These are phyloP conservation scores for Aphodius granarius DNA, from an alignment of 2,888 invertebrate species.

Conservation along the genomic window DNA sequence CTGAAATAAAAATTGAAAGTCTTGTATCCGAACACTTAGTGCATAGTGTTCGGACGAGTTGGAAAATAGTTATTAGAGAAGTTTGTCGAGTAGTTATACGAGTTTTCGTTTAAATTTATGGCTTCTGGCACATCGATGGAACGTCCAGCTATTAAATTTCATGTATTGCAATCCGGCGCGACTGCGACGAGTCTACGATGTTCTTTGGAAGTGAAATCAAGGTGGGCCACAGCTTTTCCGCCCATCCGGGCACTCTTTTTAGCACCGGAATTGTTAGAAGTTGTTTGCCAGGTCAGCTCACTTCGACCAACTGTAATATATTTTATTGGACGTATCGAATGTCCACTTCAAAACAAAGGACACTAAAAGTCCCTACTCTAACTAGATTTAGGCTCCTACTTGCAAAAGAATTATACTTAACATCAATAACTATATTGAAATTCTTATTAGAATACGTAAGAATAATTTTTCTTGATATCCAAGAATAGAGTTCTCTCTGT, in stretches of 20 bases:
- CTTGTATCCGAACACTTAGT: too few species aligned
- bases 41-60: background rate
- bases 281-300: slow-evolving; percentile 11
- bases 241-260: background rate
- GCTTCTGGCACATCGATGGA: background rate
- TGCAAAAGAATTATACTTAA: background rate
- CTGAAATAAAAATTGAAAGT: too few species aligned
- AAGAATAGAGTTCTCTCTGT: too few species aligned
- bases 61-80: background rate
- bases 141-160: background rate
- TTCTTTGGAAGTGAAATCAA: background rate
- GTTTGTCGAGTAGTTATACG: background rate
- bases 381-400: background rate
- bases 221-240: background rate
- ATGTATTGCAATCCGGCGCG: background rate
- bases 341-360: background rate
- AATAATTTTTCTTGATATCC: too few species aligned
- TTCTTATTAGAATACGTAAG: too few species aligned
- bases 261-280: slow-evolving; percentile 4
- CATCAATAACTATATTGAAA: too few species aligned
- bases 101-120: background rate
- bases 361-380: background rate
- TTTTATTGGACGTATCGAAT: slow-evolving; percentile 11
- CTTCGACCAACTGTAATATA: slow-evolving; percentile 1
- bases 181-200: background rate